Percentiles rank a stretch among this genome's conserved stretches.
Conservation (phyloP, 2,113 vertebrate genomes). For the Lophura nycthemera region DNA sequence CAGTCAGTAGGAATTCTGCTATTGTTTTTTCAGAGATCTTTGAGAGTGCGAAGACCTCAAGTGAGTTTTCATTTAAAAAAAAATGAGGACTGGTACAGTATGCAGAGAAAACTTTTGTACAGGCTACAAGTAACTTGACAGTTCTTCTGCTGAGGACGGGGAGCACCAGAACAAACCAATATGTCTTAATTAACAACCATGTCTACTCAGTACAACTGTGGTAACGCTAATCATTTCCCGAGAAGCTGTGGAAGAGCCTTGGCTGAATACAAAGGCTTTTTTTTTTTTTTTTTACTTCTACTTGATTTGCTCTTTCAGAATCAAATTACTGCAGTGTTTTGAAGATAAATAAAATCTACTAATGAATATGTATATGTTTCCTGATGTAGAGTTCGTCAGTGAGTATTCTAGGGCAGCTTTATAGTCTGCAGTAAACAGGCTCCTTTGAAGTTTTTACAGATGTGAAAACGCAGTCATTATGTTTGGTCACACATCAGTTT, state of each 20-base stretch:
- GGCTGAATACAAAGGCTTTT: constrained; percentile 24
- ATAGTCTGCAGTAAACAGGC: background rate
- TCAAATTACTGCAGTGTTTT: background rate
- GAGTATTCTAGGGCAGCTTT: constrained; percentile 13
- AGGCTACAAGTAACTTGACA: constrained; percentile 40
- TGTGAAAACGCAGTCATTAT: constrained; percentile 29
- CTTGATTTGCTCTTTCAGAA: constrained; percentile 12
- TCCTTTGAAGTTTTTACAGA: constrained; percentile 55
- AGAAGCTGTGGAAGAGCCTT: background rate
- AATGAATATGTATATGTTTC: constrained; percentile 20
- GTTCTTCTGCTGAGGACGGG: constrained; percentile 38
- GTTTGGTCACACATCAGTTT: background rate
- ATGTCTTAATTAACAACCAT: constrained; percentile 63
- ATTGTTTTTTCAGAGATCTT: background rate
- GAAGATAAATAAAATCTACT: constrained; percentile 41
- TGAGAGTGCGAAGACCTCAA: background rate
- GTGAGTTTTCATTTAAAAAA: constrained; percentile 9
- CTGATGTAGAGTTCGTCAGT: background rate
- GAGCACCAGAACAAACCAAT: constrained; percentile 8
- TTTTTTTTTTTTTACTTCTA: background rate
- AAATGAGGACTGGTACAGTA: background rate
- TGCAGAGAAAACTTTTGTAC: constrained; percentile 18
- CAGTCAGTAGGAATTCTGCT: background rate
- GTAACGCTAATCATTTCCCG: background rate
- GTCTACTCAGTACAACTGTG: constrained; percentile 6